A percentile compares a stretch with the other conserved stretches of the same genome.
phyloP scores from a whole-genome alignment of 2,797 vertebrate species.

The Eulemur mongoz region DNA sequence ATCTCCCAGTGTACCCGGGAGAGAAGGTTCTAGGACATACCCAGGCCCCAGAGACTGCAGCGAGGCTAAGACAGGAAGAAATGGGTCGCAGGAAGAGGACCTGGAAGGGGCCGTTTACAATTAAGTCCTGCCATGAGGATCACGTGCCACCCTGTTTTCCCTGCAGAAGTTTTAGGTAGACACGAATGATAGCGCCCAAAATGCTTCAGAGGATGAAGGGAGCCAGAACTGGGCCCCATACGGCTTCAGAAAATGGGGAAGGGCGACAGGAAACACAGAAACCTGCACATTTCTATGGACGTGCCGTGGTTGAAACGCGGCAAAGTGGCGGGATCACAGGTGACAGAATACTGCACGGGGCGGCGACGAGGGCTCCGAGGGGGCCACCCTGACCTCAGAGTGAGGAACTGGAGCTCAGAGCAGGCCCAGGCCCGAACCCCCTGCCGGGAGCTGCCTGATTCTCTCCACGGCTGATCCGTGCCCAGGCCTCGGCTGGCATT shows the following conservation, averaged over 20 bases:
- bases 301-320: constrained; percentile 55
- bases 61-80: not conserved
- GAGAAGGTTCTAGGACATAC: not conserved
- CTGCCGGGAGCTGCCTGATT: not conserved
- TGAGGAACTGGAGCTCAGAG: constrained; percentile 51
- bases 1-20: not conserved
- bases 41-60: not conserved
- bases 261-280: not conserved
- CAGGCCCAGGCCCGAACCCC: not conserved
- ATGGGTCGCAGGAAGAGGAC: not conserved
- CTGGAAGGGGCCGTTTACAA: not conserved
- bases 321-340: constrained; percentile 69
- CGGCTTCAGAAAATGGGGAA: not conserved
- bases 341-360: not conserved
- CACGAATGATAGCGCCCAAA: constrained; percentile 51
- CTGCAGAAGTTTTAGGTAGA: not conserved
- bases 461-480: not conserved
- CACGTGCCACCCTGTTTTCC: not conserved
- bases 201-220: constrained; percentile 73
- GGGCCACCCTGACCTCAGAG: constrained; percentile 48
- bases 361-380: not conserved
- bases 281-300: constrained; percentile 70
- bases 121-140: fast-evolving
- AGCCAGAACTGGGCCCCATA: constrained; percentile 53
- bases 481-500: not conserved